Percentiles rank a stretch among this genome's conserved stretches.
Conservation (phyloP, 2,888 invertebrate genomes). For the Patella ulyssiponensis region DNA sequence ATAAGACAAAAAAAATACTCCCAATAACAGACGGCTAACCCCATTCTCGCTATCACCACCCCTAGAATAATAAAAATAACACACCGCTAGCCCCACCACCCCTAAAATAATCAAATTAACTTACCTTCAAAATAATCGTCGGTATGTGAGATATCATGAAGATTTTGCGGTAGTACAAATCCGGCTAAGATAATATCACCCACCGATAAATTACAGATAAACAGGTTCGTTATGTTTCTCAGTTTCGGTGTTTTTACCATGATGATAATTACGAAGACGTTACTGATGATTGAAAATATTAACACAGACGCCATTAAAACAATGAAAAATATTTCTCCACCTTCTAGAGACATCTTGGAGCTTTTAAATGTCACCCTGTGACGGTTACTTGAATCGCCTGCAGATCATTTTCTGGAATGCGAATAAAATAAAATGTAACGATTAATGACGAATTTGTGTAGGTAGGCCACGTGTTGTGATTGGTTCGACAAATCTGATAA, state of each 20-base stretch:
- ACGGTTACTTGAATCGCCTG: too few relatives aligned
- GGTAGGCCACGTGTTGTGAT: too few relatives aligned
- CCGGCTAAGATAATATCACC: conserved; percentile 60
- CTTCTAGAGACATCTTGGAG: background rate
- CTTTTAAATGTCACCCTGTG: too few relatives aligned
- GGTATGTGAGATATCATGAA: conserved; percentile 60
- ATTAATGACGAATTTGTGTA: too few relatives aligned
- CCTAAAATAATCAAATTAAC: background rate
- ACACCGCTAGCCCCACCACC: background rate
- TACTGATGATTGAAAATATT: conserved; percentile 49
- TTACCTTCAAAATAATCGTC: conserved; percentile 58
- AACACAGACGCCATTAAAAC: conserved; percentile 36
- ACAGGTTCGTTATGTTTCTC: conserved; percentile 56
- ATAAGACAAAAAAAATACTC: too few relatives aligned
- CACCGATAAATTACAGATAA: conserved; percentile 59
- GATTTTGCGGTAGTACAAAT: conserved; percentile 57
- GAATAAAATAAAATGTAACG: too few relatives aligned
- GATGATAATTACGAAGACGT: conserved; percentile 49
- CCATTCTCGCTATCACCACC: too few relatives aligned
- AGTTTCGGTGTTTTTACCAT: conserved; percentile 45
- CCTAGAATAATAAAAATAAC: too few relatives aligned
- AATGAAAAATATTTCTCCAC: conserved; percentile 36
- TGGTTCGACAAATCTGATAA: too few relatives aligned
- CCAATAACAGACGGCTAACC: too few relatives aligned
- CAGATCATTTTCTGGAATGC: too few relatives aligned